Conservation (phyloP, 1,140 invertebrate species). For the Drosophila kikkawai region DNA sequence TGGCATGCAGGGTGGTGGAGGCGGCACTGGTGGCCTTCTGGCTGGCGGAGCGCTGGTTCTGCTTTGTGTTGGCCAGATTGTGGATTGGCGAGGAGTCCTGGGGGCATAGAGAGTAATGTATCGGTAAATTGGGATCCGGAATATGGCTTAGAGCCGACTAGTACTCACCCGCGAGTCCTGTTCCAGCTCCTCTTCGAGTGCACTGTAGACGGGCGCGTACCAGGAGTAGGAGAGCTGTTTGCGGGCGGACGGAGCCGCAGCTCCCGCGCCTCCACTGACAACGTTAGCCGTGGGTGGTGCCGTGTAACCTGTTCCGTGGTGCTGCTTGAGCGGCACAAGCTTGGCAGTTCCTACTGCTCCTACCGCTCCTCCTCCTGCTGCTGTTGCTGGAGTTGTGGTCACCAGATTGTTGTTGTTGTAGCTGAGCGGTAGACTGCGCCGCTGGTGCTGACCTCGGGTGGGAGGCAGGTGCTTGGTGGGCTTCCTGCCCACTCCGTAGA, state of each 20-base stretch:
- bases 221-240: slow-evolving; percentile 84
- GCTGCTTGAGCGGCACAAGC: slow-evolving; percentile 62
- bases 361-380: neutral
- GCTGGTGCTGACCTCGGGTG: slow-evolving; percentile 67
- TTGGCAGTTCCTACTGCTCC: slow-evolving; percentile 17
- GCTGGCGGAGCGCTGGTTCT: slow-evolving; percentile 77
- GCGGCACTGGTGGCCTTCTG: slow-evolving; percentile 64
- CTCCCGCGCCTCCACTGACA: slow-evolving; percentile 28
- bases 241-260: slow-evolving; percentile 60
- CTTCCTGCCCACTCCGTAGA: slow-evolving; percentile 67
- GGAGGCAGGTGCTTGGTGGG: slow-evolving; percentile 76
- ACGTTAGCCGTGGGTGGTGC: slow-evolving; percentile 45
- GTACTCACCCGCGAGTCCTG: slow-evolving; percentile 82
- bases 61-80: slow-evolving; percentile 85
- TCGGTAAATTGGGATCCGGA: neutral
- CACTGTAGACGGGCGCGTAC: slow-evolving; percentile 84
- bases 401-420: slow-evolving; percentile 81
- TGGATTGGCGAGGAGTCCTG: slow-evolving; percentile 84
- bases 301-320: slow-evolving; percentile 39
- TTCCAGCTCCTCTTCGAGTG: slow-evolving; percentile 84
- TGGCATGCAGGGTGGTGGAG: slow-evolving; percentile 65
- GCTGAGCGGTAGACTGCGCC: slow-evolving; percentile 71
- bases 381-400: slow-evolving; percentile 44
- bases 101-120: neutral
- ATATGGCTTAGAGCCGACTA: neutral